Evolutionary conservation across 2,888 invertebrate species (phyloP), one percentile per base, ranked within the genome.

Genomic region (Syritta pipiens): DNA sequence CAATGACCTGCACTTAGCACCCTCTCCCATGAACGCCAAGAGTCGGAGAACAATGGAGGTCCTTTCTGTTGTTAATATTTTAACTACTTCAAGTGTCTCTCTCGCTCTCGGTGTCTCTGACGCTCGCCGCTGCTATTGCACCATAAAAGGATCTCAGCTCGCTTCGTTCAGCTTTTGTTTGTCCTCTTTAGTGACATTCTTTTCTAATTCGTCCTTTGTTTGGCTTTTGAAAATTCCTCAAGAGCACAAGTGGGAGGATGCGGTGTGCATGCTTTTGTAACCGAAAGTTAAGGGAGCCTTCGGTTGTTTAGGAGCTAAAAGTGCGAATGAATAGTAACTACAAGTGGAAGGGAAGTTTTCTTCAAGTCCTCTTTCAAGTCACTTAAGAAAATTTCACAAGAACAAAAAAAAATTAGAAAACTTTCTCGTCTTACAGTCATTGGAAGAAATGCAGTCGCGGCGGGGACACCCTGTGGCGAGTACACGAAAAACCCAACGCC

Each of bases 1-100:
- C 59, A 59, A 44, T 59, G 59, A 59, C 59, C 44, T 46, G 59
- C 59, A 46, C 59, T 59, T 59, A 59, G 44, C 44, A 46, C 4
- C 44, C 30, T 9, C 59, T 59, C 22, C 59, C 30, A 42, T 19
- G 20, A 48, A 2, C 20, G 24, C 2, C 10, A 37, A 4, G 7
- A 62, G 10, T 37, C 35, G 1, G 37, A 48, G 7, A 14, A 37
- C 37, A 37, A 37, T 9, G 37, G 37, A 37, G 4, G 1, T 37
- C 26, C 26, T 17, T 37, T 6, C 7, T 7, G 19, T 35, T 26
- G 35, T 49, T 26, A 35, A 62, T 49, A 60, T 51, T 19, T 48
- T 49, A 32, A 60, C 46, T 48, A 60, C 26, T 60, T 60, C 46
- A 37, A 60, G 60, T 60, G 60, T 46, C 17, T 46, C 48, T 35